These are phyloP conservation scores for Hydropsyche betteni DNA, from an alignment of 2,888 invertebrate species.

Conservation along the genomic window DNA sequence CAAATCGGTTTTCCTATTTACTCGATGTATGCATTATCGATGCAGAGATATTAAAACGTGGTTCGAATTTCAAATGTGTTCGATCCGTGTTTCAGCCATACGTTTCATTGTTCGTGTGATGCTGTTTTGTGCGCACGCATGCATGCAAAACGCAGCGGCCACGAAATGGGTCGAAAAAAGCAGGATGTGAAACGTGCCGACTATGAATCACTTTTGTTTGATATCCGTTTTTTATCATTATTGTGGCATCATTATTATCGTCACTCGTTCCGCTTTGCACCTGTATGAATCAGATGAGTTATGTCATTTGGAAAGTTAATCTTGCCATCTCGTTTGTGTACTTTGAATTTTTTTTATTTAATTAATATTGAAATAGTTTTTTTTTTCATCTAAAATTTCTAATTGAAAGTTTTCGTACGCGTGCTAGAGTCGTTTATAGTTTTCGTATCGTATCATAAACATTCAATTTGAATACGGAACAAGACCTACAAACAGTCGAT, in stretches of 20 bases:
- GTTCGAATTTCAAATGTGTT: neutral
- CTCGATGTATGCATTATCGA: too few species aligned
- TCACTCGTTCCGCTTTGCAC: neutral
- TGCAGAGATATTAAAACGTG: neutral
- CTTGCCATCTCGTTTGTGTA: too few species aligned
- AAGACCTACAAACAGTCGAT: neutral
- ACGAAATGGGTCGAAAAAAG: constrained; percentile 37
- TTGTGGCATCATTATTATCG: constrained; percentile 6
- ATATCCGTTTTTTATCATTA: constrained; percentile 39
- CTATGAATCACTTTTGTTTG: constrained; percentile 42
- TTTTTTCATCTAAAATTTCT: too few species aligned
- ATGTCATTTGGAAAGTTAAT: neutral
- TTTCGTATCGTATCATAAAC: neutral
- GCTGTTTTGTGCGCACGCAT: constrained; percentile 13
- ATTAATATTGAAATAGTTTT: neutral
- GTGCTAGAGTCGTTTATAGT: too few species aligned
- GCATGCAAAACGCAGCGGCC: neutral
- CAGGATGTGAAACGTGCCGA: constrained; percentile 46
- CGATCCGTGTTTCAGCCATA: neutral
- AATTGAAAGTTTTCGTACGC: too few species aligned
- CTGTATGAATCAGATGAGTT: neutral
- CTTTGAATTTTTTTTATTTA: neutral
- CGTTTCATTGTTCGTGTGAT: neutral
- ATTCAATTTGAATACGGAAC: constrained; percentile 9
- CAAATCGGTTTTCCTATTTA: neutral